Conservation (phyloP, 2,888 invertebrate species). For the Malthinus seriepunctatus region DNA sequence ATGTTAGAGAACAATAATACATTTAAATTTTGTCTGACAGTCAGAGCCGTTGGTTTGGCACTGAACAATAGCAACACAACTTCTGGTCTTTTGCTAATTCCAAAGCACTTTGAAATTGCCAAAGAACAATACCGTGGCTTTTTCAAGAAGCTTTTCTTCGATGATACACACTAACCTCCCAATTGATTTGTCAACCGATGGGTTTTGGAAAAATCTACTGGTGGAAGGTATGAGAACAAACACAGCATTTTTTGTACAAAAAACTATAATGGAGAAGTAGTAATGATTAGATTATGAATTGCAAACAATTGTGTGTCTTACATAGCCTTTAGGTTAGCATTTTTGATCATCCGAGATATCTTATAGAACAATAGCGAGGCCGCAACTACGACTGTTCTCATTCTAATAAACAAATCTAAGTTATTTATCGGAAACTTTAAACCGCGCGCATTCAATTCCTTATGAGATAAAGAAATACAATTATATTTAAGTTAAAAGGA, state of each 20-base stretch:
- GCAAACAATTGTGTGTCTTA: constrained; percentile 25
- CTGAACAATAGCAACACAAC: no score
- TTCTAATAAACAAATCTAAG: constrained; percentile 32
- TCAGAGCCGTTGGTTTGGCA: no score
- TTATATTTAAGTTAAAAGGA: constrained; percentile 7
- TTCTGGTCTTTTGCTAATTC: no score
- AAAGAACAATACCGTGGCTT: no score
- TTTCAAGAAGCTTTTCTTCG: no score
- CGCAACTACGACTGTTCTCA: constrained; percentile 29
- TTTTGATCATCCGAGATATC: constrained; percentile 32
- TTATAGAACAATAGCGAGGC: constrained; percentile 32
- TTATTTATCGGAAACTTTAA: constrained; percentile 28
- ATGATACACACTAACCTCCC: no score
- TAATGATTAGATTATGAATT: constrained; percentile 32
- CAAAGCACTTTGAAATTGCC: no score
- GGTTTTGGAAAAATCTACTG: no score
- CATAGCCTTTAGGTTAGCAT: constrained; percentile 25
- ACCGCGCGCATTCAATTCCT: constrained; percentile 25
- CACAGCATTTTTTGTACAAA: not conserved
- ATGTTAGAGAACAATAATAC: no score
- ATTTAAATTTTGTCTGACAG: no score
- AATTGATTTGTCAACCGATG: no score
- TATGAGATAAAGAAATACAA: constrained; percentile 11
- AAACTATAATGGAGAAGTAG: constrained; percentile 33
- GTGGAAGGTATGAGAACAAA: no score